phyloP scores from a whole-genome alignment of 1,140 invertebrate species.

The Venturia canescens region DNA sequence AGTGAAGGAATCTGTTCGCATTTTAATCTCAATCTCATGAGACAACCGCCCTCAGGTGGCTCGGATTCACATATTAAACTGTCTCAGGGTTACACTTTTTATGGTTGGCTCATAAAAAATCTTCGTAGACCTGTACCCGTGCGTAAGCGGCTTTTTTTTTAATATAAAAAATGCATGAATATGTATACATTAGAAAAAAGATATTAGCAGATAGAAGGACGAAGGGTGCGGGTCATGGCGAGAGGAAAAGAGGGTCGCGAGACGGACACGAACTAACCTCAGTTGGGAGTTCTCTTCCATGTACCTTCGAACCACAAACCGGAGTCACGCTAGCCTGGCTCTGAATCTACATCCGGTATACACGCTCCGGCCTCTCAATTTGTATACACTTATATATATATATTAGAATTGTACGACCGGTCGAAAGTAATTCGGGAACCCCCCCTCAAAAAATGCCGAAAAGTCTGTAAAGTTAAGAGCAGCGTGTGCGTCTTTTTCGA shows the following conservation, averaged over 20 bases:
- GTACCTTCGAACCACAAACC: conserved; percentile 12
- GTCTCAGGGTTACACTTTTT: too few relatives aligned
- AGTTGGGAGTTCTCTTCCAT: background rate
- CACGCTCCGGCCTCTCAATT: background rate
- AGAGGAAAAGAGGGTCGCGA: background rate
- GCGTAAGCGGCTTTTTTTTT: too few relatives aligned
- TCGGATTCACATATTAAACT: too few relatives aligned
- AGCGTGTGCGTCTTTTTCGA: too few relatives aligned
- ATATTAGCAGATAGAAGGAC: background rate
- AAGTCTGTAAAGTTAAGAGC: background rate
- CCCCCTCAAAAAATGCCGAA: background rate
- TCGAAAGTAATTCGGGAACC: background rate
- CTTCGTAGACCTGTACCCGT: too few relatives aligned
- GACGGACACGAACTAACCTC: background rate
- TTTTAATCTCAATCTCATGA: too few relatives aligned
- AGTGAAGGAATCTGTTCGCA: too few relatives aligned
- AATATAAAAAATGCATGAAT: too few relatives aligned
- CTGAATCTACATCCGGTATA: conserved; percentile 36
- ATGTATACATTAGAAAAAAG: too few relatives aligned
- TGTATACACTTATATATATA: background rate
- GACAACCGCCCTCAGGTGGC: too few relatives aligned
- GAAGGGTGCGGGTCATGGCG: background rate
- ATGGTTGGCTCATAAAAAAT: too few relatives aligned
- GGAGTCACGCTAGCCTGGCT: conserved; percentile 41
- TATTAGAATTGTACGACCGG: background rate